Percentiles rank a stretch among this genome's conserved stretches.
Conservation (phyloP, 2,113 vertebrate genomes). For the Condylura cristata region DNA sequence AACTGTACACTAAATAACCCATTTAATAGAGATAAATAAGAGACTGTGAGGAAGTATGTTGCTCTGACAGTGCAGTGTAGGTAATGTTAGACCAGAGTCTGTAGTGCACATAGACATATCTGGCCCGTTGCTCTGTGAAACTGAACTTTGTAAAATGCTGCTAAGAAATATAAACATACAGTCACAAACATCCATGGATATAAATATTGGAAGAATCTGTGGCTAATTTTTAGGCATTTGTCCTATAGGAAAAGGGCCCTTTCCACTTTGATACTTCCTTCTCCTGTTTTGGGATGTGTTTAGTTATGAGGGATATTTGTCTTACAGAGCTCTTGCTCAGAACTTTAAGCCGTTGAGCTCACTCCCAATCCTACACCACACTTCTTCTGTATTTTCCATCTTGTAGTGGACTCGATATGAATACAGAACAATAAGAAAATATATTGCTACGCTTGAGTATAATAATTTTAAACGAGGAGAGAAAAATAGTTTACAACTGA, state of each 20-base stretch:
- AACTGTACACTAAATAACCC: neutral
- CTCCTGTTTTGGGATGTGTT: accelerated
- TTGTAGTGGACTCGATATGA: neutral
- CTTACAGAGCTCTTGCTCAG: neutral
- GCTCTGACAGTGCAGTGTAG: neutral
- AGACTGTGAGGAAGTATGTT: neutral
- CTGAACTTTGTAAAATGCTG: neutral
- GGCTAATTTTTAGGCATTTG: neutral
- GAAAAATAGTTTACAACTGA: neutral
- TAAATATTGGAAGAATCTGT: neutral
- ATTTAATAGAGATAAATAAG: neutral
- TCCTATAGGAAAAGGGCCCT: neutral
- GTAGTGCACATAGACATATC: neutral
- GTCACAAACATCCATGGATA: neutral
- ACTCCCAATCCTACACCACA: accelerated
- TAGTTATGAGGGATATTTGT: neutral
- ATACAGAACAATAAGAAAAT: neutral
- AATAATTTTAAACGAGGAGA: neutral
- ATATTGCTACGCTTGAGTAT: neutral
- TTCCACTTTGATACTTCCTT: neutral
- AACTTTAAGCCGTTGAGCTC: neutral
- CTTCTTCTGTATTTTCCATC: neutral
- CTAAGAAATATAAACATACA: too few relatives aligned
- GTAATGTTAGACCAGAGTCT: neutral
- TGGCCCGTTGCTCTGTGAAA: neutral